Evolutionary conservation across 2,797 vertebrate genomes (phyloP), one percentile per base, ranked within the genome.

Genomic region (Neosalanx taihuensis): DNA sequence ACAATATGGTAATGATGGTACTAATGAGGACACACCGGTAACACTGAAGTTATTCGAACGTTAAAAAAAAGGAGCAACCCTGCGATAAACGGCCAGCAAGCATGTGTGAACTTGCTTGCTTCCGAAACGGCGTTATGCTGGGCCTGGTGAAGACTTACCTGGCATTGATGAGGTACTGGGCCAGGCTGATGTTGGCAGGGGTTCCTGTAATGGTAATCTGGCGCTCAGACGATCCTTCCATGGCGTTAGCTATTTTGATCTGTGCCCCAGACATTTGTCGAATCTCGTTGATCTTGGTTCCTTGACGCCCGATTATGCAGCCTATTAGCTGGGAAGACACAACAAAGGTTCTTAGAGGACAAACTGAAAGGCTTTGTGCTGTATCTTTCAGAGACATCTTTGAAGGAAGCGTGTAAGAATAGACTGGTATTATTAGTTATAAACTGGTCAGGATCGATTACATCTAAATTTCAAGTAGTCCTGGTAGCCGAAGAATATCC

Each of bases 221-320:
- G 72, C 97, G 96, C 90, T 98, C 97, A 0, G 96, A 95, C 6
- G 97, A 97, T 74, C 97, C 97, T 90, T 98, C 97, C 10, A 96
- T 97, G 90, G 97, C 96, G 0, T 95, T 98, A 81, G 96, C 96
- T 13, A 98, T 98, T 94, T 98, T 98, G 92, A 98, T 98, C 91
- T 98, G 97, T 5, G 97, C 96, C 85, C 97, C 97, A 80, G 97
- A 98, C 97, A 98, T 98, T 93, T 98, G 97, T 81, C 97, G 95
- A 86, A 98, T 98, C 92, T 98, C 97, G 88, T 98, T 98, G 91
- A 98, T 98, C 94, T 98, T 98, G 93, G 96, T 98, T 90, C 97
- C 97, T 89, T 98, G 97, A 86, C 96, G 95, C 91, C 97, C 97
- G 68, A 98, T 98, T 89, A 98, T 98, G 88, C 96, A 98, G 90